These are phyloP conservation scores for Hippopotamyrus pictus DNA, from an alignment of 2,797 vertebrate species.

Conservation along the genomic window DNA sequence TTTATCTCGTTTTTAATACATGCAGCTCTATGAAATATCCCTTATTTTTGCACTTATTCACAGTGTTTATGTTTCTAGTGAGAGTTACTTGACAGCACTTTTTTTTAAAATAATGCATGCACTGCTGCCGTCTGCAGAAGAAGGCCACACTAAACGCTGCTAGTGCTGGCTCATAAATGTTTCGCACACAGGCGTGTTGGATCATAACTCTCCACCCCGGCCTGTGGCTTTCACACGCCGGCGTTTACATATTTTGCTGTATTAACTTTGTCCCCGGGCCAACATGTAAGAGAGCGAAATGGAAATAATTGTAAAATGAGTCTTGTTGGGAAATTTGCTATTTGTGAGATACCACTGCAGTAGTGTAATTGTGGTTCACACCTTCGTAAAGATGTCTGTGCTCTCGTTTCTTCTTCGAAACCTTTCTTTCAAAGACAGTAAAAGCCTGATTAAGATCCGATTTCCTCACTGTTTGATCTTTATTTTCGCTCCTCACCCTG, in stretches of 20 bases:
- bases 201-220: neutral
- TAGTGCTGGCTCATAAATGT: neutral
- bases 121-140: neutral
- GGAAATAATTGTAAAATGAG: neutral
- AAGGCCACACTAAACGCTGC: neutral
- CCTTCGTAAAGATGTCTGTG: neutral
- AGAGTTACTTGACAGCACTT: neutral
- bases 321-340: neutral
- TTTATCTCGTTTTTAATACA: neutral
- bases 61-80: neutral
- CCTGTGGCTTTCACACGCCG: neutral
- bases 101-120: neutral
- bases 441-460: neutral
- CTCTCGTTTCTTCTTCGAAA: neutral
- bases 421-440: neutral
- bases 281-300: neutral
- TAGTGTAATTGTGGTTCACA: neutral
- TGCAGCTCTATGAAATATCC: conserved; percentile 1
- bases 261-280: neutral
- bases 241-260: neutral
- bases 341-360: neutral
- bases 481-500: neutral
- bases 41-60: conserved; percentile 13
- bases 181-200: neutral
- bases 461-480: neutral